phyloP scores from a whole-genome alignment of 2,888 invertebrate genomes.

The Luperina nickerlii region DNA sequence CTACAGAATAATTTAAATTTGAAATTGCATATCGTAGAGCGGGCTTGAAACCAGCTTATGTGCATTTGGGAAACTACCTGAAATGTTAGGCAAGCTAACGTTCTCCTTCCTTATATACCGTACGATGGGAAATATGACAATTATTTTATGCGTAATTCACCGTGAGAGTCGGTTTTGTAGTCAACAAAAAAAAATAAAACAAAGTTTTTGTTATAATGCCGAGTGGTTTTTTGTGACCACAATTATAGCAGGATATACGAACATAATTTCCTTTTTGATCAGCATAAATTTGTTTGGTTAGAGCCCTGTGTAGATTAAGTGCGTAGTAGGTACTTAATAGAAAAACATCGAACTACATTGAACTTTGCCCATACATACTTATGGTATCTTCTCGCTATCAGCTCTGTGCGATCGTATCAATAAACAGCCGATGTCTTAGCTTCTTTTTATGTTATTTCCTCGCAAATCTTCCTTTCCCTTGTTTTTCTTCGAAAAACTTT shows the following conservation, averaged over 20 bases:
- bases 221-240: constrained; percentile 31
- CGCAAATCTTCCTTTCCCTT: constrained; percentile 34
- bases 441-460: constrained; percentile 47
- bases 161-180: not conserved
- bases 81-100: constrained; percentile 9
- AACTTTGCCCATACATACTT: not conserved
- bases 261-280: constrained; percentile 19
- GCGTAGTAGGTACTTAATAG: not conserved
- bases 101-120: constrained; percentile 16
- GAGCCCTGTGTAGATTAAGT: constrained; percentile 1
- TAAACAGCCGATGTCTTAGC: constrained; percentile 24
- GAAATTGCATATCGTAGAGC: constrained; percentile 13
- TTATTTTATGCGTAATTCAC: constrained; percentile 10
- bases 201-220: constrained; percentile 2
- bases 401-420: constrained; percentile 40
- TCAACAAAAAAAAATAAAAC: not conserved
- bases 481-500: constrained; percentile 22
- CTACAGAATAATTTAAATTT: constrained; percentile 41
- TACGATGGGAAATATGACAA: constrained; percentile 17
- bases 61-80: constrained; percentile 22
- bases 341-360: not conserved
- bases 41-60: constrained; percentile 13
- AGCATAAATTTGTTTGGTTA: constrained; percentile 1
- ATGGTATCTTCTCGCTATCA: constrained; percentile 13
- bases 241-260: constrained; percentile 20